Base-by-base conservation (phyloP, 2,888 invertebrate genomes). In the Carpatolechia fugitivella region DNA sequence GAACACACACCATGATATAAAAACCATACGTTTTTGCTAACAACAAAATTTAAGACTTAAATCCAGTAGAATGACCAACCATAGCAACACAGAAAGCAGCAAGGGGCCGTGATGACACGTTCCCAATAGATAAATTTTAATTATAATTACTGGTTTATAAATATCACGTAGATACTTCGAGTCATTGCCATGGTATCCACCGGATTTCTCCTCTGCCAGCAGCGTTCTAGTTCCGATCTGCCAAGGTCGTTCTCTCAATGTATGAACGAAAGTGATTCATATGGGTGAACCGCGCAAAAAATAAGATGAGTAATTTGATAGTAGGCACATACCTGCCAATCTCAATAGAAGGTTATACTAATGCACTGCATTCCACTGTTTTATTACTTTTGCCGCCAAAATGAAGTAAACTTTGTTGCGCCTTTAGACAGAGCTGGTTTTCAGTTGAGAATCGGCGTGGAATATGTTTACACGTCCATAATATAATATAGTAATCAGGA, bases 201-300 rank as follows among this genome's bases (percentile, higher is more conserved):
- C 50, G 50, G 50, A 50, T 50, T 13, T 50, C 50, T 36, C 36
- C 13, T 50, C 4, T 14, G 49, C 13, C 24, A 4, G 24, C 24
- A 6, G 24, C 24, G 49, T 24, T 50, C 50, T 55, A 58, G 62
- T 64, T 64, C 62, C 62, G 60, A 64, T 61, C 31, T 24, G 14
- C 7, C 64, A 68, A 68, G 66, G 63, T 58, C 57, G 52, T 36
- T 29, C 36, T 48, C 56, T 62, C 60, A 38, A 10, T n/a, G 35
- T 35, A 35, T 11, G 13, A n/a, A 74, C 65, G 69, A 74, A 75
- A 66, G 71, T 76, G 78, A 80, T 62, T 79, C 78, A 80, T 62
- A 56, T 48, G 60, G 46, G 54, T 59, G 67, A 58, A 60, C 13
- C 36, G 24, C 31, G 35, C 47, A 60, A 62, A 60, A 58, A 61